phyloP scores from a whole-genome alignment of 2,888 invertebrate species.

The Unio delphinus region DNA sequence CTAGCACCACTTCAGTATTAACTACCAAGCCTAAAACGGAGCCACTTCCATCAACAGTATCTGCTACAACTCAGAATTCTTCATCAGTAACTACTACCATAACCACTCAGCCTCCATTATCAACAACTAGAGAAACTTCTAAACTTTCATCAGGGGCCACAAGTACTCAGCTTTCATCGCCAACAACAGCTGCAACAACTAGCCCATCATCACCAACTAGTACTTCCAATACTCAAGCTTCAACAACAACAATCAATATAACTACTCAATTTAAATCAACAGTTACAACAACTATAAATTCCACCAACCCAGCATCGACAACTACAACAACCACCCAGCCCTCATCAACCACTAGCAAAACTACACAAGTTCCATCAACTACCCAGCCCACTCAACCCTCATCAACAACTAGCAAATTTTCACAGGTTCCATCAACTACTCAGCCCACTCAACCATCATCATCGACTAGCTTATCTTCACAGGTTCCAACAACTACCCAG shows the following conservation, averaged over 20 bases:
- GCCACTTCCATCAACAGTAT: not conserved
- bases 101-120: constrained; percentile 2
- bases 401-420: constrained; percentile 1
- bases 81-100: constrained; percentile 5
- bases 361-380: constrained; percentile 9
- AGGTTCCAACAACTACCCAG: constrained; percentile 10
- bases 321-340: constrained; percentile 9
- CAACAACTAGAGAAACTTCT: constrained; percentile 4
- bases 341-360: constrained; percentile 9
- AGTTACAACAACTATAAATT: constrained; percentile 4
- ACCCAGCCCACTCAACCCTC: constrained; percentile 3
- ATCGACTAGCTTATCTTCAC: constrained; percentile 1
- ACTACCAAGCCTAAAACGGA: constrained; percentile 3
- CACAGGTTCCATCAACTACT: too few relatives aligned
- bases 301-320: constrained; percentile 7
- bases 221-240: constrained; percentile 7
- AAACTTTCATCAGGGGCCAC: constrained; percentile 1
- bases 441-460: too few relatives aligned
- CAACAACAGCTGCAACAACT: constrained; percentile 5
- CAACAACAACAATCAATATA: constrained; percentile 11
- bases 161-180: constrained; percentile 3
- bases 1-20: not conserved
- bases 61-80: constrained; percentile 5
- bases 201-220: constrained; percentile 4
- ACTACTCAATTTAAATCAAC: constrained; percentile 11